Evolutionary conservation across 2,888 invertebrate genomes (phyloP).

Genomic region (Parelbella ahira): DNA sequence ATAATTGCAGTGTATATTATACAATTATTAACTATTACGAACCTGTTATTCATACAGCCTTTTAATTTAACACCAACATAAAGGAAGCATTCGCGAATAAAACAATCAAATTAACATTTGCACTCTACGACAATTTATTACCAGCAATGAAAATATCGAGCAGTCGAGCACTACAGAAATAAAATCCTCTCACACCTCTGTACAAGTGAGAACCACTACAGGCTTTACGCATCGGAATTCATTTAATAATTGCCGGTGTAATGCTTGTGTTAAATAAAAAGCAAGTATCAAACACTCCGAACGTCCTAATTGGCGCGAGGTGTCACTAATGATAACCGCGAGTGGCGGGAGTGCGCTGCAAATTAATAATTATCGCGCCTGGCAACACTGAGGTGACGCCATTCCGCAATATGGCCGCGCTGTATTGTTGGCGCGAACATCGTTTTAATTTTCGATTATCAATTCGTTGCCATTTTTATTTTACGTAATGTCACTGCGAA

Average conservation of each 20-base stretch:
- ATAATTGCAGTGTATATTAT: too few species aligned
- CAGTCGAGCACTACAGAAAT: constrained; percentile 28
- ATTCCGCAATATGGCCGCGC: constrained; percentile 66
- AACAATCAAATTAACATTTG: constrained; percentile 21
- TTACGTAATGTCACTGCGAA: constrained; percentile 20
- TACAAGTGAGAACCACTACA: constrained; percentile 53
- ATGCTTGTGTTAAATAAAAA: constrained; percentile 75
- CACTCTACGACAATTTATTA: constrained; percentile 27
- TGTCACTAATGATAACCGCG: constrained; percentile 75
- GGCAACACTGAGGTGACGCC: constrained; percentile 66
- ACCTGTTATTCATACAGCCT: not conserved
- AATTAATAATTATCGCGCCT: constrained; percentile 79
- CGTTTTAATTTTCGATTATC: constrained; percentile 54
- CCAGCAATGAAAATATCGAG: constrained; percentile 34
- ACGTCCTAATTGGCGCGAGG: constrained; percentile 77
- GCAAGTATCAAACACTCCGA: constrained; percentile 71
- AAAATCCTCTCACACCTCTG: constrained; percentile 37
- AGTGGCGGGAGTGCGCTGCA: constrained; percentile 60
- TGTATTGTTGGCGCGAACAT: constrained; percentile 60
- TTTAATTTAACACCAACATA: constrained; percentile 39
- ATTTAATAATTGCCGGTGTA: constrained; percentile 75
- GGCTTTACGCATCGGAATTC: constrained; percentile 57
- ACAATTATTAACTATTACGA: too few species aligned
- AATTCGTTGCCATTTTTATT: constrained; percentile 30
- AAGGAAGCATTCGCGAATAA: constrained; percentile 28